phyloP scores from a whole-genome alignment of 2,797 vertebrate species.

The Capromys pilorides region DNA sequence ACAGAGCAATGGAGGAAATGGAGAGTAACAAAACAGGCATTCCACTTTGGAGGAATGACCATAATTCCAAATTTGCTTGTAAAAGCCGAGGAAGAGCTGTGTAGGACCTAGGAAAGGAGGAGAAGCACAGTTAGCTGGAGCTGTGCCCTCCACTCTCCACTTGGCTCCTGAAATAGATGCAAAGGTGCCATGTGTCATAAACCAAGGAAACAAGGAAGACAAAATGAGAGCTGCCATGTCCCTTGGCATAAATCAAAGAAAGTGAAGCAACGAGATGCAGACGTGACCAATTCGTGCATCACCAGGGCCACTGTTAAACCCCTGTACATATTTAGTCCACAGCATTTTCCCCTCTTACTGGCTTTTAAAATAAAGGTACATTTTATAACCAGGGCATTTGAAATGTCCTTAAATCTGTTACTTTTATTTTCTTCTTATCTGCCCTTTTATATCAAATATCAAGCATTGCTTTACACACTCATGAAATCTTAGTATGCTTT shows the following conservation, averaged over 20 bases:
- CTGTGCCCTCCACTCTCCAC: background rate
- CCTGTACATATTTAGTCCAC: background rate
- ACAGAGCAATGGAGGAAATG: background rate
- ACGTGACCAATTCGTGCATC: background rate
- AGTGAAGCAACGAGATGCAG: background rate
- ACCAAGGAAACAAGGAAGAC: constrained; percentile 6
- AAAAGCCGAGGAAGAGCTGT: background rate
- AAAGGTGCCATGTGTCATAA: background rate
- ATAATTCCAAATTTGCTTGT: background rate
- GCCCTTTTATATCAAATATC: background rate
- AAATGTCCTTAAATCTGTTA: constrained; percentile 43
- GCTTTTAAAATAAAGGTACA: background rate
- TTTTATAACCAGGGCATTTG: background rate
- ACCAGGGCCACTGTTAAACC: background rate
- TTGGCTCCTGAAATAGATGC: constrained; percentile 19
- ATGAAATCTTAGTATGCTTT: constrained; percentile 11
- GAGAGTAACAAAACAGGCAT: background rate
- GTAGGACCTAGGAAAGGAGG: background rate
- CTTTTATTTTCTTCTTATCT: background rate
- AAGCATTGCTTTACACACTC: background rate
- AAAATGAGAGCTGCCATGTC: constrained; percentile 6
- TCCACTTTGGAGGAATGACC: background rate
- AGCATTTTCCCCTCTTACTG: background rate
- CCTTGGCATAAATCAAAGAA: constrained; percentile 33
- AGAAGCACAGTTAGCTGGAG: background rate